These are phyloP conservation scores for Pyralis farinalis DNA, from an alignment of 2,888 invertebrate species.

Conservation along the genomic window DNA sequence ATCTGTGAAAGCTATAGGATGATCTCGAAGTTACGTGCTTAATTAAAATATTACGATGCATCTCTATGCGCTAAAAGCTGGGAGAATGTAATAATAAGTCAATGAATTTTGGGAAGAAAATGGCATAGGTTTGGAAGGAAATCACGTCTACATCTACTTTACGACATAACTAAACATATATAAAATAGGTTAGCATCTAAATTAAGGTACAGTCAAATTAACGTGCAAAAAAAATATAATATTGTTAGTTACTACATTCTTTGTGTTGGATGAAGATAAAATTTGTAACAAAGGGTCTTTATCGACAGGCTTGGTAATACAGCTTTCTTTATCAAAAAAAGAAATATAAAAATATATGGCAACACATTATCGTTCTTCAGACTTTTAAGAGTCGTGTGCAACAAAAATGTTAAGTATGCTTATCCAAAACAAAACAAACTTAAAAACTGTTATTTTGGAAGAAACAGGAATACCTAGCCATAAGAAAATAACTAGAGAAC, in stretches of 20 bases:
- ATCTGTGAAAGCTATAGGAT: slow-evolving; percentile 20
- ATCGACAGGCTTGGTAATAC: slow-evolving; percentile 56
- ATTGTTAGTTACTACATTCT: slow-evolving; percentile 49
- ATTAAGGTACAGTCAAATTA: slow-evolving; percentile 7
- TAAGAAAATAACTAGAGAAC: too few relatives aligned
- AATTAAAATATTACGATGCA: neutral
- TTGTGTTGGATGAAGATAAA: slow-evolving; percentile 59
- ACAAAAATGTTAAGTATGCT: too few relatives aligned
- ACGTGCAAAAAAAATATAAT: slow-evolving; percentile 20
- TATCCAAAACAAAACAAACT: too few relatives aligned
- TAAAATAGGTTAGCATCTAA: slow-evolving; percentile 12
- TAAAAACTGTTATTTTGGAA: too few relatives aligned
- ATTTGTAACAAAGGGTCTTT: slow-evolving; percentile 74
- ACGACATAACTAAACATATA: slow-evolving; percentile 5
- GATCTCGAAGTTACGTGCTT: slow-evolving; percentile 23
- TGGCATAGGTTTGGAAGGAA: neutral
- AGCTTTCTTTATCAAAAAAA: slow-evolving; percentile 21
- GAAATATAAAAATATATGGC: slow-evolving; percentile 1
- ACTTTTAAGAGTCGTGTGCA: too few relatives aligned
- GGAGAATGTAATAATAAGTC: neutral
- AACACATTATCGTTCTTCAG: neutral
- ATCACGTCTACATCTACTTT: slow-evolving; percentile 8
- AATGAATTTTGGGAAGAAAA: neutral
- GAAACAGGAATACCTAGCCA: too few relatives aligned
- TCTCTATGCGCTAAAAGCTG: neutral